These are phyloP conservation scores for Xiphophorus couchianus DNA, from an alignment of 2,113 vertebrate species.

Conservation along the genomic window DNA sequence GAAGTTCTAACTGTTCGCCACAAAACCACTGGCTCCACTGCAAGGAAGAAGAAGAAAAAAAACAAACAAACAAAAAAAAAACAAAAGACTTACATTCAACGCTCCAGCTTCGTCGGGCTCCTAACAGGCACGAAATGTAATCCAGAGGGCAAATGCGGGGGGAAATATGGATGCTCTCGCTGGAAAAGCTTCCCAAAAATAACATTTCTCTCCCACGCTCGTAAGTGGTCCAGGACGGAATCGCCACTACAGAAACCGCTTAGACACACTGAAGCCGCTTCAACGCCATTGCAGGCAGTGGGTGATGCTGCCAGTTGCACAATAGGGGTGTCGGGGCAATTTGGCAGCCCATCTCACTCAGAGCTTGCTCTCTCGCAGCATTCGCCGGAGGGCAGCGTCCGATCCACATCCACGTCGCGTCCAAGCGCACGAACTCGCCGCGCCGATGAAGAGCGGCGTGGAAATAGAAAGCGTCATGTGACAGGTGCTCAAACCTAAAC, in stretches of 20 bases:
- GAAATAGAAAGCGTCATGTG: slow-evolving; percentile 56
- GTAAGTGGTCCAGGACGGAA: slow-evolving; percentile 46
- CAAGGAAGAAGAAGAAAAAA: slow-evolving; percentile 10
- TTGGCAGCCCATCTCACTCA: slow-evolving; percentile 35
- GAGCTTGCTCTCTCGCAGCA: slow-evolving; percentile 33
- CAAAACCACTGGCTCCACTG: slow-evolving; percentile 52
- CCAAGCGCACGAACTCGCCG: background rate
- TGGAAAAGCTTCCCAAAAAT: slow-evolving; percentile 25
- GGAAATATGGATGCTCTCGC: slow-evolving; percentile 14
- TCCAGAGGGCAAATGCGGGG: slow-evolving; percentile 29
- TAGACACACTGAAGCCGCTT: slow-evolving; percentile 67
- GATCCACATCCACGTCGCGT: background rate
- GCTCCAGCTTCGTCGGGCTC: slow-evolving; percentile 59
- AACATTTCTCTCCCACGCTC: slow-evolving; percentile 51
- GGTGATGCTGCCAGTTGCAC: slow-evolving; percentile 72
- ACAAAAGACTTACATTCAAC: slow-evolving; percentile 83
- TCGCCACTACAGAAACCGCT: slow-evolving; percentile 58
- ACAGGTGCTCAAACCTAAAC: slow-evolving; percentile 75
- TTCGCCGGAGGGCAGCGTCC: slow-evolving; percentile 8
- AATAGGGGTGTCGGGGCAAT: slow-evolving; percentile 59
- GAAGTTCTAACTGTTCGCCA: slow-evolving; percentile 59
- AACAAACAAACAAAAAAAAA: slow-evolving; percentile 79
- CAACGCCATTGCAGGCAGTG: slow-evolving; percentile 82
- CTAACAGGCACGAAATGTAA: slow-evolving; percentile 37
- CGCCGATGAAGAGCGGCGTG: background rate